These are phyloP conservation scores for Nyctibius bracteatus DNA, from an alignment of 2,113 vertebrate species.

Conservation along the genomic window DNA sequence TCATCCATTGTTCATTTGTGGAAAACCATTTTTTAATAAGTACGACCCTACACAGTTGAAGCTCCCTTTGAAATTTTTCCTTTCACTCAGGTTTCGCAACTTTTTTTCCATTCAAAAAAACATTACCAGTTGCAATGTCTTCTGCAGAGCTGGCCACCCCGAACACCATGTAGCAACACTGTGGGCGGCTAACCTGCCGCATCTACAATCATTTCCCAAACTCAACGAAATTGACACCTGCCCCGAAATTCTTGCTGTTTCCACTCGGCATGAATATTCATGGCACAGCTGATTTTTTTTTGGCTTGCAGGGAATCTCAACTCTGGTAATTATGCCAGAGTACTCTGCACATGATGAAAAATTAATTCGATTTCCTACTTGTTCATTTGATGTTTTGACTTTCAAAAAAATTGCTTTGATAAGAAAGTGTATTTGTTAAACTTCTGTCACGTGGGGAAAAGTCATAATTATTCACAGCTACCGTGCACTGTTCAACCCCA, in stretches of 20 bases:
- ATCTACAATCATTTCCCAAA: background rate
- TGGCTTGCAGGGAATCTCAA: background rate
- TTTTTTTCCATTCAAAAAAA: background rate
- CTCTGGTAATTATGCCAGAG: background rate
- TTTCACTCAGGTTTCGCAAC: background rate
- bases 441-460: background rate
- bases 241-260: background rate
- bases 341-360: background rate
- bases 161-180: fast-evolving
- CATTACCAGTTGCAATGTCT: fast-evolving
- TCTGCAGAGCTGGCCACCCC: background rate
- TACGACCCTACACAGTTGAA: background rate
- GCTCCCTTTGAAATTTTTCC: background rate
- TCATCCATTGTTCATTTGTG: background rate
- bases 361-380: background rate
- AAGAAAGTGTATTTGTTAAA: background rate
- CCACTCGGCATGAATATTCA: background rate
- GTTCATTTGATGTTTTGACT: background rate
- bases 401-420: background rate
- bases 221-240: background rate
- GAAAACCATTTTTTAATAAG: background rate
- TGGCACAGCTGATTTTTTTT: background rate
- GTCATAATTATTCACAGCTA: background rate
- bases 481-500: background rate
- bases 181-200: fast-evolving